Evolutionary conservation across 2,113 vertebrate genomes (phyloP).

Genomic region (Melanocharis versteri): DNA sequence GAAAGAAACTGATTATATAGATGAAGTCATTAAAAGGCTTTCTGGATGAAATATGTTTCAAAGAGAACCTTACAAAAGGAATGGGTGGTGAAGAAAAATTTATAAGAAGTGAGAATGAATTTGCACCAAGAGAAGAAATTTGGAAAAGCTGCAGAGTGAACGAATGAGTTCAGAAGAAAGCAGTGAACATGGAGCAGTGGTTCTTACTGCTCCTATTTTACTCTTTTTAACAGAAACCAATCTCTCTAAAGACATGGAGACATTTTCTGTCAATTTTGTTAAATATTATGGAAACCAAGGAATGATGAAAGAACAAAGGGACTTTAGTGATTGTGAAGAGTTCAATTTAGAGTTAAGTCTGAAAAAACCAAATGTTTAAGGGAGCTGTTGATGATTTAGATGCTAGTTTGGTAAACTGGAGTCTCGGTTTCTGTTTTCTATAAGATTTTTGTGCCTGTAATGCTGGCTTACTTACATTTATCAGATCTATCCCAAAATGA

Average conservation of each 20-base stretch:
- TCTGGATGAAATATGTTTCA: neutral
- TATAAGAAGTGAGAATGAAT: neutral
- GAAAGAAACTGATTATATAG: neutral
- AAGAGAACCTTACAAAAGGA: neutral
- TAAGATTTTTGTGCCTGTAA: neutral
- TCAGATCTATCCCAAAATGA: no score
- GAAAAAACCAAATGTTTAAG: neutral
- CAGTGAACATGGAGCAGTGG: neutral
- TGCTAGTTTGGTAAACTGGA: neutral
- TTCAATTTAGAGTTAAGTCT: neutral
- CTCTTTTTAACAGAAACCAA: neutral
- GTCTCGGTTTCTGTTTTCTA: neutral
- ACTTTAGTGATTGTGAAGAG: neutral
- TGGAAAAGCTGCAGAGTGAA: neutral
- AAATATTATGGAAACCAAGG: neutral
- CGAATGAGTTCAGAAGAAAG: neutral
- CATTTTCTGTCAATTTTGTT: neutral
- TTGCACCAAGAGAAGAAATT: neutral
- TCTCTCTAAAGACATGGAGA: neutral
- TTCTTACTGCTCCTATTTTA: neutral
- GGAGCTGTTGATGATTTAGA: neutral
- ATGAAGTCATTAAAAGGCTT: conserved; percentile 23
- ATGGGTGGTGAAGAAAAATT: neutral
- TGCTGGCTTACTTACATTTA: no score
- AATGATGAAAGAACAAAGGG: neutral